Conservation (phyloP, 2,888 invertebrate species). For the Leptarthrus brevirostris region DNA sequence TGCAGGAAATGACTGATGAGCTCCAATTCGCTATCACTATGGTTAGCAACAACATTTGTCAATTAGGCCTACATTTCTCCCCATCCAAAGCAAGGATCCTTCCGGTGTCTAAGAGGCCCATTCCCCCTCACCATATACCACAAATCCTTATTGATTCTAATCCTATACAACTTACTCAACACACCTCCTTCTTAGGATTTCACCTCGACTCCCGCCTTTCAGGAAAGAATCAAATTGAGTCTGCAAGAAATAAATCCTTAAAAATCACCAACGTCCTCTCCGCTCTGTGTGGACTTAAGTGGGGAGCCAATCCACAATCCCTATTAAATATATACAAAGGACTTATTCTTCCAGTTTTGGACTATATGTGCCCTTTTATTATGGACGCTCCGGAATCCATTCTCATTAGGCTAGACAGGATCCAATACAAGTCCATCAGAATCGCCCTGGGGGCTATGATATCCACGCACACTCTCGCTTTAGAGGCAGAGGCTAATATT, state of each 20-base stretch:
- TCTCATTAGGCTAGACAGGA: not conserved
- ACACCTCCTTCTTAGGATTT: not conserved
- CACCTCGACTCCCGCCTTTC: too few relatives aligned
- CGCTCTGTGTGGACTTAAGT: not conserved
- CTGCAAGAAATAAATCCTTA: not conserved
- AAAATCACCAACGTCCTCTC: not conserved
- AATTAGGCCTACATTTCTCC: not conserved
- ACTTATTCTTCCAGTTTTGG: not conserved
- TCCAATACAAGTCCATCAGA: not conserved
- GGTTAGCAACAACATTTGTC: not conserved
- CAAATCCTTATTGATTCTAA: not conserved
- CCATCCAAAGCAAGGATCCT: not conserved
- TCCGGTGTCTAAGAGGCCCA: not conserved
- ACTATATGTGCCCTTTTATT: not conserved
- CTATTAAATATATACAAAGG: not conserved
- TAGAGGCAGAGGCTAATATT: not conserved
- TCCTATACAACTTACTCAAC: not conserved
- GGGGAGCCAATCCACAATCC: not conserved
- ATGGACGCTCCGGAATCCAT: not conserved
- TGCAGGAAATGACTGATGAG: too few relatives aligned
- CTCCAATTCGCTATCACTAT: too few relatives aligned
- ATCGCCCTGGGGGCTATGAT: not conserved
- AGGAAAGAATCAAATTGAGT: too few relatives aligned
- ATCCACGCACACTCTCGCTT: not conserved
- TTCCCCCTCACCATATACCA: not conserved